Base-by-base conservation (phyloP, 1,140 invertebrate genomes). In the Lucilia cuprina region DNA sequence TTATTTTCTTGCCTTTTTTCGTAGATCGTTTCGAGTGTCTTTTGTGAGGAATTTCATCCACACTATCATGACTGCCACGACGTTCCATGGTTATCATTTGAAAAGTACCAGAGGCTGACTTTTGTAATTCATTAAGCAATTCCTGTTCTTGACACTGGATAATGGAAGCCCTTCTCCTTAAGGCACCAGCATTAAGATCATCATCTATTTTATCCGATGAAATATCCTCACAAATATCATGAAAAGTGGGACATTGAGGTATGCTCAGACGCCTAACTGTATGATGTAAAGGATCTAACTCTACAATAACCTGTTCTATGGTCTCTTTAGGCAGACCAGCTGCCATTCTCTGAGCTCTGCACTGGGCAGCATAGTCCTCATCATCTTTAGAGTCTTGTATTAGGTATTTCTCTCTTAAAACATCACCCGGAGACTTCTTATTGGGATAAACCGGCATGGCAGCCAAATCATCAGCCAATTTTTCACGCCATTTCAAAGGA, bases 361-460 rank as follows among this genome's bases (percentile, higher is more conserved):
- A 41, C 35, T 82, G 82, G 17, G 49, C 25, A 30, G 30, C 65
- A 21, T 84, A 35, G 17, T 74, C n/a, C n/a, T 65, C 80, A 34
- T 78, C 74, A 30, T 41, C 86, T 84, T 93, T 92, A 82, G 93
- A 94, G 60, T 95, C 94, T 84, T 93, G 94, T 47, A 96, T 95
- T 14, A 94, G 91, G 90, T 96, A 96, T 88, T 96, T 95, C 87
- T 96, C 95, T 10, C 95, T 93, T n/a, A 96, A 88, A 83, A 95
- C 89, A 84, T 95, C 94, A 1, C 95, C 95, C 0, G 95, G 93
- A 0, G 94, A 93, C 87, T 95, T 96, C 85, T 94, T 93, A 86
- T 91, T 91, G 74, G 85, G 87, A 70, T 85, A 85, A 3, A 50
- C 80, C 2, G 89, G 88, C 74, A 88, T 88, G 0, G 87, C 85